Evolutionary conservation across 2,797 vertebrate genomes (phyloP), one percentile per base, ranked within the genome.

Genomic region (Sus cebifrons): DNA sequence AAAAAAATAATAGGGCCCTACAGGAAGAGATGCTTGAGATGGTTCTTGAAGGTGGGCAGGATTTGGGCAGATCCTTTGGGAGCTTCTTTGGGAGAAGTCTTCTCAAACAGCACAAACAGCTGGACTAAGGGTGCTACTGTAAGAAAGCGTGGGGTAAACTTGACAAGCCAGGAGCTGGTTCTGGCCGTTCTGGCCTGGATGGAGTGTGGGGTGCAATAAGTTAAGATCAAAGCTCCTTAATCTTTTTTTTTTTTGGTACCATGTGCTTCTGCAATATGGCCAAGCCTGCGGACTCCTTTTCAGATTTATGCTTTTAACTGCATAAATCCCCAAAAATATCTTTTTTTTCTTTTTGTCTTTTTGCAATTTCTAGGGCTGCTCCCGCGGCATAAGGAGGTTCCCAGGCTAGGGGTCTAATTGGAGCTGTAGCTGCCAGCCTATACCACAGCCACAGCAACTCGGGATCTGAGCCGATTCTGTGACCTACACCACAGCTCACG

Each of bases 301-400:
- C 14, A 92, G 56, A n/a, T 82, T 82, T 67, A 79, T 56, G 23
- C 32, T 84, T 95, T 92, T 71, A 81, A 85, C 78, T 85, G 10
- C 32, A 81, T 73, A 49, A 49, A 49, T 49, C 44, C 44, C 44
- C 36, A 36, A 36, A 36, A 36, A 36, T 36, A 36, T 36, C 36
- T 36, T 36, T 36, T 36, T 36, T 36, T 36, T 36, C 36, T 36
- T 36, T 36, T 36, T 36, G 36, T 36, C 36, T 36, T 36, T 36
- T 36, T 36, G 36, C 36, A 36, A 36, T 36, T 36, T 36, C 36
- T 36, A 36, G 36, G 36, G 36, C 36, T 36, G 36, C 36, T 36
- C 36, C 36, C 36, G 36, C 36, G 36, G 36, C 36, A 36, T 36
- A 36, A 3, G 36, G 36, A 36, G 36, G 36, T 36, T 36, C 36